A percentile compares a stretch with the other conserved stretches of the same genome.
These are phyloP conservation scores for Mormyrops attenuatus DNA, from an alignment of 2,797 vertebrate species.

Conservation along the genomic window DNA sequence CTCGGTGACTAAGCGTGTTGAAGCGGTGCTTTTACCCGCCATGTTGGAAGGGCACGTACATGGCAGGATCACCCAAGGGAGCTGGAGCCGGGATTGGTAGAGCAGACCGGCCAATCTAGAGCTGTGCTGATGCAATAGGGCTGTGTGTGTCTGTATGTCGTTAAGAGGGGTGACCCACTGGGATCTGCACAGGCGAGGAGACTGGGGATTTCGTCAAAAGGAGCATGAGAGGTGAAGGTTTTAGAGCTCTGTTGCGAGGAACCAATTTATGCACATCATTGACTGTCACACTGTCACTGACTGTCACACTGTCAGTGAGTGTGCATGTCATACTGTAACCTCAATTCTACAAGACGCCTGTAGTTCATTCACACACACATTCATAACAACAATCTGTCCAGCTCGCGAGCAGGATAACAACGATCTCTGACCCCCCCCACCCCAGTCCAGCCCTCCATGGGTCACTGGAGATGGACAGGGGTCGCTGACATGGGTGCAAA, in stretches of 20 bases:
- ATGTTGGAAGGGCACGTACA: not conserved
- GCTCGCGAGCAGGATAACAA: not conserved
- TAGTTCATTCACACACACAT: not conserved
- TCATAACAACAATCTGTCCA: not conserved
- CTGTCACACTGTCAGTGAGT: not conserved
- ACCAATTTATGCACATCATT: not conserved
- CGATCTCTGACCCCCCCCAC: not conserved
- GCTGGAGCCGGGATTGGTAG: not conserved
- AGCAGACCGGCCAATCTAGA: not conserved
- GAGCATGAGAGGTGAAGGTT: not conserved
- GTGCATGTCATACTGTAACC: not conserved
- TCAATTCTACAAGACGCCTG: not conserved
- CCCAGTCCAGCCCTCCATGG: not conserved
- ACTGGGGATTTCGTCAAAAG: not conserved
- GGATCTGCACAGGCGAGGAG: not conserved
- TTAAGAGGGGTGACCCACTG: not conserved
- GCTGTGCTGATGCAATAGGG: not conserved
- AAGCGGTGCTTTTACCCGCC: not conserved
- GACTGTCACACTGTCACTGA: not conserved
- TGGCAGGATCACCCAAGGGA: not conserved
- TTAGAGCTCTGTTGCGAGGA: not conserved
- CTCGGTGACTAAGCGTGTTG: not conserved
- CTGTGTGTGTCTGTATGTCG: not conserved
- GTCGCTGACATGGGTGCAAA: not conserved
- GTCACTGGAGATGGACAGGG: not conserved